phyloP scores from a whole-genome alignment of 2,888 invertebrate species.

The Gryllus longicercus region DNA sequence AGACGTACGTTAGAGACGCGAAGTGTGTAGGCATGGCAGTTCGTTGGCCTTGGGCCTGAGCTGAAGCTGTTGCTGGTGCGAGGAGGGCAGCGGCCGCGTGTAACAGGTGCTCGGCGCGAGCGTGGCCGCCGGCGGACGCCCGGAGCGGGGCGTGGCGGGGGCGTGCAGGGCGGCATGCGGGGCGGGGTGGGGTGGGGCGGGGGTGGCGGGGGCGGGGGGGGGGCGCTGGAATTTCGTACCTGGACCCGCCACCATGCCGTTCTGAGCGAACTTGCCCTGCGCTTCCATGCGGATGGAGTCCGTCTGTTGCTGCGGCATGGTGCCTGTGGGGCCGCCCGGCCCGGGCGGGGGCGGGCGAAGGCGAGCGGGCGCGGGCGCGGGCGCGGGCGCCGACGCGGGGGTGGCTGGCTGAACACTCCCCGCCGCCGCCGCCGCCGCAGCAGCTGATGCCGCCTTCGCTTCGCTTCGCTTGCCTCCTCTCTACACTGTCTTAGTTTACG shows the following conservation, averaged over 20 bases:
- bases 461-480: too few species aligned
- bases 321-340: not conserved
- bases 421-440: not conserved
- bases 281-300: conserved; percentile 64
- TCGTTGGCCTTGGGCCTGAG: too few species aligned
- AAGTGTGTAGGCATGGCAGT: too few species aligned
- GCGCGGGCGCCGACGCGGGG: not conserved
- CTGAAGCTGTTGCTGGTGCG: too few species aligned
- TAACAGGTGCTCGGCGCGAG: too few species aligned
- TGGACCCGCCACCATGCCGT: conserved; percentile 47
- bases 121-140: too few species aligned
- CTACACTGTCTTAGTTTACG: too few species aligned
- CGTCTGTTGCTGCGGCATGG: conserved; percentile 40
- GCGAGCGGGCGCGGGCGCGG: not conserved
- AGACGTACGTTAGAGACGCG: too few species aligned
- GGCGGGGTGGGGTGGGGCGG: not conserved
- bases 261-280: conserved; percentile 60
- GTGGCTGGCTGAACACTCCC: not conserved
- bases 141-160: too few species aligned
- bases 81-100: too few species aligned
- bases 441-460: not conserved
- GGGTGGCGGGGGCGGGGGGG: not conserved
- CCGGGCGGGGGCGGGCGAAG: not conserved
- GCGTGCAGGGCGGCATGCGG: not conserved
- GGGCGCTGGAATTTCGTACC: conserved; percentile 24